A percentile compares a stretch with the other conserved stretches of the same genome.
Conservation (phyloP, 2,888 invertebrate species). For the Ischnura elegans region DNA sequence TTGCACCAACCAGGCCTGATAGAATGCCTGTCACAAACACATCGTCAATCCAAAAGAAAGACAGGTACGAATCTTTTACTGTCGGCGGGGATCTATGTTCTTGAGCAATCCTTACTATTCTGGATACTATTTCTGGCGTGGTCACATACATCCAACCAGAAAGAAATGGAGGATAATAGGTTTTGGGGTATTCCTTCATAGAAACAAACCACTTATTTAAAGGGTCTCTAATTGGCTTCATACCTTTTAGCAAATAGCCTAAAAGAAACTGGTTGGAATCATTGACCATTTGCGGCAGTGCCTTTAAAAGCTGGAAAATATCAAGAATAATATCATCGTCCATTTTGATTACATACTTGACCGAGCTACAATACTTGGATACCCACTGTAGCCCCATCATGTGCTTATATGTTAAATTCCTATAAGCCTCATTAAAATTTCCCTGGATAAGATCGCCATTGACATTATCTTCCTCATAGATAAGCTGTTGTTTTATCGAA, state of each 20-base stretch:
- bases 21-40: slow-evolving; percentile 91
- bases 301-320: slow-evolving; percentile 80
- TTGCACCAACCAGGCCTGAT: slow-evolving; percentile 81
- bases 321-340: slow-evolving; percentile 91
- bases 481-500: slow-evolving; percentile 79
- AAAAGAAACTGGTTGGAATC: slow-evolving; percentile 77
- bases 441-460: slow-evolving; percentile 88
- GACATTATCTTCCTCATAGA: slow-evolving; percentile 82
- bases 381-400: slow-evolving; percentile 90
- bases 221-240: slow-evolving; percentile 83
- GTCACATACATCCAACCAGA: slow-evolving; percentile 93
- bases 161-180: slow-evolving; percentile 86
- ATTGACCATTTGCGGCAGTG: slow-evolving; percentile 76
- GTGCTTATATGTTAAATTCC: slow-evolving; percentile 90
- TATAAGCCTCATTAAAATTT: slow-evolving; percentile 87
- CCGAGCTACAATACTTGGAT: slow-evolving; percentile 81
- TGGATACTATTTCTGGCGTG: slow-evolving; percentile 82
- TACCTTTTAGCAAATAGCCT: slow-evolving; percentile 85
- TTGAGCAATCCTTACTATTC: slow-evolving; percentile 77
- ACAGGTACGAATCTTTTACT: slow-evolving; percentile 73
- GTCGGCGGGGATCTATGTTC: slow-evolving; percentile 75
- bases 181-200: slow-evolving; percentile 81
- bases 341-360: slow-evolving; percentile 87
- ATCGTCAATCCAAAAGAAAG: slow-evolving; percentile 96
- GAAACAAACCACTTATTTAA: slow-evolving; percentile 91